These are phyloP conservation scores for Sesamia inferens DNA, from an alignment of 2,888 invertebrate genomes.

Conservation along the genomic window DNA sequence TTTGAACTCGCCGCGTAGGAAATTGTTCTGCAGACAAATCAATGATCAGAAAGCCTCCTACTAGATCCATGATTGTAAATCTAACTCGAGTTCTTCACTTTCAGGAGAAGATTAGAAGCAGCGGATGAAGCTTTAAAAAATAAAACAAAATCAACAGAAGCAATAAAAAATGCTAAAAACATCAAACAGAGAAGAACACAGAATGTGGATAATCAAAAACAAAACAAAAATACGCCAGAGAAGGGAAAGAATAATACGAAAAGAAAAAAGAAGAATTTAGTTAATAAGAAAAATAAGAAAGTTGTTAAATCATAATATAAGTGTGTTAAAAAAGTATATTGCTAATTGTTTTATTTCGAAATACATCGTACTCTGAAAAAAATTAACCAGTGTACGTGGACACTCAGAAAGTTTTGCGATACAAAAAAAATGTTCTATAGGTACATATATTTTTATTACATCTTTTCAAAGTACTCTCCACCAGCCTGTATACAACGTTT, in stretches of 20 bases:
- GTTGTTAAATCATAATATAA: slow-evolving; percentile 51
- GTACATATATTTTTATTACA: too few species aligned
- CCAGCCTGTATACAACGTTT: too few species aligned
- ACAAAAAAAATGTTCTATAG: too few species aligned
- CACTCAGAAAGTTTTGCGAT: too few species aligned
- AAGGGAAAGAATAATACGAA: slow-evolving; percentile 58
- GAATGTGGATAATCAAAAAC: slow-evolving; percentile 62
- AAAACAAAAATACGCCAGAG: slow-evolving; percentile 43
- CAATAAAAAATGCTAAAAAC: slow-evolving; percentile 73
- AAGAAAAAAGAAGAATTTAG: slow-evolving; percentile 61
- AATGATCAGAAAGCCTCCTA: neutral
- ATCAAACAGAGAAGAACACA: slow-evolving; percentile 78
- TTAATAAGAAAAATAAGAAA: slow-evolving; percentile 66
- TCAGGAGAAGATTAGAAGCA: slow-evolving; percentile 80
- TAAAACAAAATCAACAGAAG: slow-evolving; percentile 66
- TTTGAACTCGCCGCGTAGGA: neutral
- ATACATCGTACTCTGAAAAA: neutral
- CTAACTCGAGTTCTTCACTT: slow-evolving; percentile 4
- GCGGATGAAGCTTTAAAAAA: slow-evolving; percentile 65
- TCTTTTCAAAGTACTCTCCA: too few species aligned
- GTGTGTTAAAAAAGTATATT: neutral
- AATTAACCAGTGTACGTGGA: neutral
- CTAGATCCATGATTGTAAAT: neutral
- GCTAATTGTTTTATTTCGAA: slow-evolving; percentile 8
- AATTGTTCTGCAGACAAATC: neutral